A percentile compares a stretch with the other conserved stretches of the same genome.
Evolutionary conservation across 2,888 invertebrate species (phyloP).

Genomic region (Cephus spinipes): DNA sequence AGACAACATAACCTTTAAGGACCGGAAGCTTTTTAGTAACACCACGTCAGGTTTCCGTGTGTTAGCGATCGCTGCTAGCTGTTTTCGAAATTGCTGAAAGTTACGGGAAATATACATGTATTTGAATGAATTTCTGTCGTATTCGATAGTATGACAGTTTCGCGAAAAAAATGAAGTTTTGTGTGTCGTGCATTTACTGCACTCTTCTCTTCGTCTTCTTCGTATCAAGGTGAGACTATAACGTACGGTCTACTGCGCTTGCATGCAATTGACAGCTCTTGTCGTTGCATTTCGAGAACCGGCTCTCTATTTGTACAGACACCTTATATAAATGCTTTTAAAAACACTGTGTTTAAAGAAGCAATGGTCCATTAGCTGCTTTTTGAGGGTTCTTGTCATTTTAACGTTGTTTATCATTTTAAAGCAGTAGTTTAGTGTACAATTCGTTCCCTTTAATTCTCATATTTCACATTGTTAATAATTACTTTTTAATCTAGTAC

Average conservation of each 20-base stretch:
- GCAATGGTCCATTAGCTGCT: neutral
- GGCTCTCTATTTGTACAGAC: neutral
- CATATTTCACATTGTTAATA: neutral
- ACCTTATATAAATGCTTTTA: neutral
- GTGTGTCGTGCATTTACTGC: constrained; percentile 72
- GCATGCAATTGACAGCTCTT: neutral
- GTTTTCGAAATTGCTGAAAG: neutral
- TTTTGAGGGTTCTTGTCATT: neutral
- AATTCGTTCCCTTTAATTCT: neutral
- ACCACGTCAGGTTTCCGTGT: constrained; percentile 44
- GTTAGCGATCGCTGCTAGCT: constrained; percentile 16
- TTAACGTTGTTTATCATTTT: neutral
- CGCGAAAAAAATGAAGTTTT: constrained; percentile 71
- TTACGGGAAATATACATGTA: constrained; percentile 5
- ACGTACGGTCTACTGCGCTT: constrained; percentile 17
- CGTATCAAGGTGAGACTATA: constrained; percentile 69
- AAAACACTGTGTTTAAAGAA: neutral
- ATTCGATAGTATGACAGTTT: constrained; percentile 33
- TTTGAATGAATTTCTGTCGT: neutral
- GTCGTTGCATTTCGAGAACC: neutral
- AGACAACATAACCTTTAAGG: neutral
- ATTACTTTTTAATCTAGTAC: neutral
- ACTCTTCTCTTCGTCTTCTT: constrained; percentile 73
- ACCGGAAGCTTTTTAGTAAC: constrained; percentile 42
- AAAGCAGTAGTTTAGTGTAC: neutral